These are phyloP conservation scores for Proales similis DNA, from an alignment of 1,140 invertebrate species.

Conservation along the genomic window DNA sequence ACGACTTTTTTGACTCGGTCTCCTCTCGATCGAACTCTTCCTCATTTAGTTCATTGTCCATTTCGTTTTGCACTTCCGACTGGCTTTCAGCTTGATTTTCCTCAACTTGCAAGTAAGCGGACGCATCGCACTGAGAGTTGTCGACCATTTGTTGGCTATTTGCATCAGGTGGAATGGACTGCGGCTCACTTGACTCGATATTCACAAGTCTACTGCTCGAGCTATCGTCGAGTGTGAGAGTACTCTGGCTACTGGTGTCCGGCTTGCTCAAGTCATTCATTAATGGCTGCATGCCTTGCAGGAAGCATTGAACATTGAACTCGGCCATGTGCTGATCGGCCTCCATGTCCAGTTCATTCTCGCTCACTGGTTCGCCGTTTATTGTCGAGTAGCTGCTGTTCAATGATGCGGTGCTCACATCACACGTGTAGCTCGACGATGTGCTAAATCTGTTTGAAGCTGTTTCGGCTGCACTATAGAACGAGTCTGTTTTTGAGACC, in stretches of 20 bases:
- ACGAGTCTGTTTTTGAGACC: slow-evolving; percentile 10
- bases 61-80: neutral
- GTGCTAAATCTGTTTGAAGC: neutral
- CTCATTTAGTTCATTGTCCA: neutral
- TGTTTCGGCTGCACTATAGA: slow-evolving; percentile 26
- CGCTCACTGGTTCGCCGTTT: slow-evolving; percentile 10
- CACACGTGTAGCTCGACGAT: neutral
- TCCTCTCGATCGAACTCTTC: neutral
- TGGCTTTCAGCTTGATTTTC: neutral
- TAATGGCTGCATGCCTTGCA: slow-evolving; percentile 7
- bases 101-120: neutral
- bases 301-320: neutral
- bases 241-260: neutral
- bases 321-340: neutral
- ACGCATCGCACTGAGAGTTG: neutral
- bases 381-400: slow-evolving; percentile 15
- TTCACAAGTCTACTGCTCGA: neutral
- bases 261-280: neutral
- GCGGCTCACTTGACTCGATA: no score
- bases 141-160: neutral
- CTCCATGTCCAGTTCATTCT: slow-evolving; percentile 6
- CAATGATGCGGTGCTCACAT: neutral
- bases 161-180: no score
- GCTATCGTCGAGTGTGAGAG: no score
- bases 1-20: neutral